phyloP scores from a whole-genome alignment of 2,888 invertebrate genomes.

The Megalurothrips usitatus region DNA sequence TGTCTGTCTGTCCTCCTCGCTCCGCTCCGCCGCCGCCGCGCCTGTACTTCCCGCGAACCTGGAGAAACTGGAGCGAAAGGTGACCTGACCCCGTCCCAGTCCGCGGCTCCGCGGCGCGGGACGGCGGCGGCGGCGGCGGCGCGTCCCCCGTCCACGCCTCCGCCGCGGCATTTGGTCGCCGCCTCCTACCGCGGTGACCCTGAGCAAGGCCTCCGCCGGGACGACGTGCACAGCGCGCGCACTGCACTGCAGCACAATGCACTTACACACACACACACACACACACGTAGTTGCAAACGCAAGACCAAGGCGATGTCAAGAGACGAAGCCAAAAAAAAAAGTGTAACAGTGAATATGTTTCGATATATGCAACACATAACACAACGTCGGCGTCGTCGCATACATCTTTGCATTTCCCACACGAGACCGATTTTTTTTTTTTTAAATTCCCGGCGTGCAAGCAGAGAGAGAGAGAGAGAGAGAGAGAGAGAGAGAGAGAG shows the following conservation, averaged over 20 bases:
- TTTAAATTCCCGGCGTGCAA: no score
- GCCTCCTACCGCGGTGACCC: not conserved
- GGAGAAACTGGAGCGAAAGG: constrained; percentile 21
- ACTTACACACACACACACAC: not conserved
- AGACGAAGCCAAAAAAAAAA: not conserved
- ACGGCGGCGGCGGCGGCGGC: not conserved
- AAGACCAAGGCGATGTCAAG: not conserved
- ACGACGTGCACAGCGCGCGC: not conserved
- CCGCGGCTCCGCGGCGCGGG: not conserved
- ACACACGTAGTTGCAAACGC: not conserved
- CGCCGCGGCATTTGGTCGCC: not conserved
- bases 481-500: no score
- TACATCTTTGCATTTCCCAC: not conserved
- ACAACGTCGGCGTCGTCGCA: not conserved
- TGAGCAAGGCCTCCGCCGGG: no score
- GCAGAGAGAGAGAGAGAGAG: no score
- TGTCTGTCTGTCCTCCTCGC: not conserved
- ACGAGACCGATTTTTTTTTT: no score
- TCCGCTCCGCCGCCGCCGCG: not conserved
- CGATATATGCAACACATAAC: not conserved
- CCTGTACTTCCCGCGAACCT: not conserved
- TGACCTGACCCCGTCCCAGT: not conserved
- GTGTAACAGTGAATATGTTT: not conserved
- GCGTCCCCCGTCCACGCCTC: no score
- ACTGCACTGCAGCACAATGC: not conserved